Evolutionary conservation across 2,888 invertebrate genomes (phyloP).

Genomic region (Ecliptopera silaceata): DNA sequence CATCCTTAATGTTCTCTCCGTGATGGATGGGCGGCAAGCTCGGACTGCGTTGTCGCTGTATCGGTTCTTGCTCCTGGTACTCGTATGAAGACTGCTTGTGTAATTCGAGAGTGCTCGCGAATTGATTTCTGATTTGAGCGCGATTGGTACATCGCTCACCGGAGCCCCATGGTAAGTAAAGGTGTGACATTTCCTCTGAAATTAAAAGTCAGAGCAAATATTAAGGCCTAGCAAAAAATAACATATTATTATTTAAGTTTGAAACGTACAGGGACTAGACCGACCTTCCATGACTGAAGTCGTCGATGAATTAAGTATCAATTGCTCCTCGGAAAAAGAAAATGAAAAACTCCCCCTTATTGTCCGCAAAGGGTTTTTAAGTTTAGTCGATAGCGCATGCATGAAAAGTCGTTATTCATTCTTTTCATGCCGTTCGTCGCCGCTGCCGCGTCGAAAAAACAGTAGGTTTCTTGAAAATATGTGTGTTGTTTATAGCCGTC

Average conservation of each 20-base stretch:
- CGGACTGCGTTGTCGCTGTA: constrained; percentile 83
- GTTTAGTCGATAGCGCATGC: constrained; percentile 75
- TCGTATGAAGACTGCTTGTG: constrained; percentile 73
- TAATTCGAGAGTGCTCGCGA: constrained; percentile 73
- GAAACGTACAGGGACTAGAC: constrained; percentile 35
- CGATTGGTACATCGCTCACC: constrained; percentile 74
- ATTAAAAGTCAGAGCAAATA: constrained; percentile 40
- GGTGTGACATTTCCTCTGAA: constrained; percentile 91
- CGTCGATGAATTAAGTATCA: constrained; percentile 61
- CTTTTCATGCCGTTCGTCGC: constrained; percentile 25
- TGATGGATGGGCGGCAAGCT: constrained; percentile 86
- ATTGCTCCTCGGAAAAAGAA: constrained; percentile 49
- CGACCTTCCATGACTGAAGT: constrained; percentile 66
- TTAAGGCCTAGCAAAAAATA: constrained; percentile 8
- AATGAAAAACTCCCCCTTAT: constrained; percentile 62
- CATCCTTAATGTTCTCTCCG: constrained; percentile 63
- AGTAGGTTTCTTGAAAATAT: constrained; percentile 26
- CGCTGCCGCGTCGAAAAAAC: constrained; percentile 22
- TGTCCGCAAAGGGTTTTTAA: constrained; percentile 63
- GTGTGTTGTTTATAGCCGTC: constrained; percentile 37
- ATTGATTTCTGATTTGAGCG: constrained; percentile 74
- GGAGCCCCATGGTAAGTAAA: constrained; percentile 90
- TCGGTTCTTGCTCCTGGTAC: constrained; percentile 72
- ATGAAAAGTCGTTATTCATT: constrained; percentile 45
- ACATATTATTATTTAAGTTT: constrained; percentile 5